Evolutionary conservation across 2,888 invertebrate genomes (phyloP), one percentile per base, ranked within the genome.

Genomic region (Creontiades dilutus): DNA sequence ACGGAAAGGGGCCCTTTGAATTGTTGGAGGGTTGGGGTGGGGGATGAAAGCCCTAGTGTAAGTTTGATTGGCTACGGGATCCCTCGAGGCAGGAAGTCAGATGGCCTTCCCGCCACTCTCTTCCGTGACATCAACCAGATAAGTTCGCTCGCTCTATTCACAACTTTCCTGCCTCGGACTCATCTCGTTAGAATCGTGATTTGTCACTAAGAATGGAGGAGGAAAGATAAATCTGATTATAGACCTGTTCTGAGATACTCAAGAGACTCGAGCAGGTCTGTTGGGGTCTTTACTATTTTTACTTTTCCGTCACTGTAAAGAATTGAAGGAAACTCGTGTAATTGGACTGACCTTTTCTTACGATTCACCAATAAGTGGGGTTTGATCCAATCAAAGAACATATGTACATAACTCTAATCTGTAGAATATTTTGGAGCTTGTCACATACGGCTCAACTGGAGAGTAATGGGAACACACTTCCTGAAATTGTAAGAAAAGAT

Each of bases 41-140:
- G 84, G 76, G 75, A 48, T 27, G 82, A 86, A 12, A 37, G 68
- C 75, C 68, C 23, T 37, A 75, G 75, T 75, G 85, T 86, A 86
- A 86, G 75, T 86, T 86, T 86, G 86, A 86, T 86, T 86, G 86
- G 86, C 86, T 55, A 75, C 75, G 19, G 37, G 86, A 86, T 86
- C 75, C 75, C 68, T 19, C 27, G 86, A 75, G 75, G 86, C 75
- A 48, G 75, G 86, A 75, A 86, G 68, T 75, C 85, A 85, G 55
- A 85, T 85, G 85, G 85, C 85, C 85, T 85, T 85, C 28, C 85
- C 85, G 61, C 75, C 47, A 76, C 86, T 57, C 82, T 61, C 47
- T 86, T 75, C 75, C 86, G 76, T 68, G 75, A 68, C 47, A 68
- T 68, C 46, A 47, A 75, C 75, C 52, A 48, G 76, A 68, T 75